Base-by-base conservation (phyloP, 2,888 invertebrate species). In the Pheosia tremula region DNA sequence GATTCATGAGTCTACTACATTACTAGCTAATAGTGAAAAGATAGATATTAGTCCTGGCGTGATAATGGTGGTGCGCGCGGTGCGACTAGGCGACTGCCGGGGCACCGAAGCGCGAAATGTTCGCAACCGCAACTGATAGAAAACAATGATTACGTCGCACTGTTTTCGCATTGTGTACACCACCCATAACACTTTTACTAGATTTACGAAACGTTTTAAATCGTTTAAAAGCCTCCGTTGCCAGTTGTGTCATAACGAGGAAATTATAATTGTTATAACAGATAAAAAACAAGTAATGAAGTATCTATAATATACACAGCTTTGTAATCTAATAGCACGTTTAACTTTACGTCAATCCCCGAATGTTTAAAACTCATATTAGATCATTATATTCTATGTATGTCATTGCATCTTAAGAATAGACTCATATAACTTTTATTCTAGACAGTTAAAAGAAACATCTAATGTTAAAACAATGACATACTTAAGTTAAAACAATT, bases 81-180 rank as follows among this genome's bases (percentile, higher is more conserved):
- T 78, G 79, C 68, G 78, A 81, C 78, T 79, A 70, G 77, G 79
- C 68, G 78, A 81, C 78, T 79, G 64, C 58, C 66, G 71, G 77
- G 68, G 82, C 90, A 91, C 80, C 90, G 80, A 77, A 88, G 87
- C 92, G 91, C 80, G 84, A 88, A 89, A 84, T 87, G 85, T 85
- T 87, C 78, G 89, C 85, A 84, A 90, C 91, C 92, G 89, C 90
- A 89, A 86, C 90, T 85, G 90, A 92, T 93, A 91, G 91, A 92
- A 93, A 93, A 90, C 89, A 79, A 74, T 82, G 90, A 92, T 92
- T 92, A 90, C 91, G 89, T 88, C 72, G 87, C 72, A 79, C 81
- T 85, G 90, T 90, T 91, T 92, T 92, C 90, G 85, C 87, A 87
- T 90, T 90, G 87, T 89, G 75, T 81, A 73, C 82, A 80, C 86